Evolutionary conservation across 2,113 vertebrate genomes (phyloP), one percentile per base, ranked within the genome.

Genomic region (Mesoclemmys tuberculata): DNA sequence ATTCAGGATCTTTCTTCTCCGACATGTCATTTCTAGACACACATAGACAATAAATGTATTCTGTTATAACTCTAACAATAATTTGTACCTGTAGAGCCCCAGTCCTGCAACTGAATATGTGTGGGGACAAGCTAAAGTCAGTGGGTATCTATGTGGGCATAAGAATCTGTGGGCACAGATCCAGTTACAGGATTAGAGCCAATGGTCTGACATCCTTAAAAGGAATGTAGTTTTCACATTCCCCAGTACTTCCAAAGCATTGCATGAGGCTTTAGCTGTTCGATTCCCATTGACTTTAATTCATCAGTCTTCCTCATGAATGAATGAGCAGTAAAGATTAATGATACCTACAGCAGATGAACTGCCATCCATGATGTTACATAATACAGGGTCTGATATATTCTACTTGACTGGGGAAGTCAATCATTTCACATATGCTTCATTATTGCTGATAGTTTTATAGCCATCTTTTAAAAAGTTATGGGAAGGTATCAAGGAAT

Each of bases 131-230:
- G 77, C 54, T 84, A 74, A 95, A 90, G 90, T 85, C 82, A 78
- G 14, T 44, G 52, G 44, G 35, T 83, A 90, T 95, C 90, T 78
- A 46, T 74, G 55, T 71, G 87, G 52, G 91, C 84, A 80, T 80
- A 94, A 95, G 74, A 92, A 92, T 92, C 94, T 96, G 44, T 88
- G 92, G 93, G 89, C 44, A 71, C 24, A 87, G 94, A 95, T 96
- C 96, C 93, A 93, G 91, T 44, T 75, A 56, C 84, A 92, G 82
- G 61, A 93, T 94, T 93, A 93, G 82, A 94, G 91, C 93, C 92
- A 94, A 93, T 41, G 77, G 82, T 75, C 77, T 95, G 92, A 77
- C 71, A 80, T 84, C 41, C 90, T 93, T 92, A 82, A 80, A 24
- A 24, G 6, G 35, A 58, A 81, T 38, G 83, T 64, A 29, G 7